phyloP scores from a whole-genome alignment of 1,140 invertebrate genomes.

The Druon quercuslanigerum region DNA sequence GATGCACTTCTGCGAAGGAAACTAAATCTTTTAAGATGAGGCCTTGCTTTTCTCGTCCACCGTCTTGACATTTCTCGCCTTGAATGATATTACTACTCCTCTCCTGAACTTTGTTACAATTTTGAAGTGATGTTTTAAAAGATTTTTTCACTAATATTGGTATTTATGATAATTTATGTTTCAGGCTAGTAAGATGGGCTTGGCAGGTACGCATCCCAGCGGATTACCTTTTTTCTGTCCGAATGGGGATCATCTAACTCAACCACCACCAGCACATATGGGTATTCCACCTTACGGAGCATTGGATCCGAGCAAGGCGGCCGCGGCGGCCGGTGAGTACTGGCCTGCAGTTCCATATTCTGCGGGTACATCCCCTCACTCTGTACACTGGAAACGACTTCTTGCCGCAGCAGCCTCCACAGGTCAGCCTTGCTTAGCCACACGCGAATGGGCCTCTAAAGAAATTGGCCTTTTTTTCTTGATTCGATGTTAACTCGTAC shows the following conservation, averaged over 20 bases:
- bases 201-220: slow-evolving; percentile 81
- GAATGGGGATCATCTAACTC: slow-evolving; percentile 87
- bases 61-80: too few relatives aligned
- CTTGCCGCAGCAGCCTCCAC: slow-evolving; percentile 76
- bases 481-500: too few relatives aligned
- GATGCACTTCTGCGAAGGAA: too few relatives aligned
- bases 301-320: slow-evolving; percentile 84
- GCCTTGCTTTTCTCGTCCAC: too few relatives aligned
- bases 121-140: too few relatives aligned
- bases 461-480: too few relatives aligned
- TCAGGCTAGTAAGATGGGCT: slow-evolving; percentile 93
- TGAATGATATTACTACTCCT: too few relatives aligned
- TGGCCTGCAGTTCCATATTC: slow-evolving; percentile 53
- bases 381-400: slow-evolving; percentile 76
- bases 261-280: slow-evolving; percentile 97
- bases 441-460: background rate
- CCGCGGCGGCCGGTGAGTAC: slow-evolving; percentile 77
- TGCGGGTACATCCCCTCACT: slow-evolving; percentile 62
- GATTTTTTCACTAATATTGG: too few relatives aligned
- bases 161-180: slow-evolving; percentile 63
- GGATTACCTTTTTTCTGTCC: slow-evolving; percentile 92
- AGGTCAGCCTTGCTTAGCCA: slow-evolving; percentile 69
- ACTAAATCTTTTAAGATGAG: too few relatives aligned
- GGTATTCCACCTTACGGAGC: slow-evolving; percentile 94
- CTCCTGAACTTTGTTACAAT: too few relatives aligned